These are phyloP conservation scores for Otocyon megalotis DNA, from an alignment of 2,113 vertebrate species.

Conservation along the genomic window DNA sequence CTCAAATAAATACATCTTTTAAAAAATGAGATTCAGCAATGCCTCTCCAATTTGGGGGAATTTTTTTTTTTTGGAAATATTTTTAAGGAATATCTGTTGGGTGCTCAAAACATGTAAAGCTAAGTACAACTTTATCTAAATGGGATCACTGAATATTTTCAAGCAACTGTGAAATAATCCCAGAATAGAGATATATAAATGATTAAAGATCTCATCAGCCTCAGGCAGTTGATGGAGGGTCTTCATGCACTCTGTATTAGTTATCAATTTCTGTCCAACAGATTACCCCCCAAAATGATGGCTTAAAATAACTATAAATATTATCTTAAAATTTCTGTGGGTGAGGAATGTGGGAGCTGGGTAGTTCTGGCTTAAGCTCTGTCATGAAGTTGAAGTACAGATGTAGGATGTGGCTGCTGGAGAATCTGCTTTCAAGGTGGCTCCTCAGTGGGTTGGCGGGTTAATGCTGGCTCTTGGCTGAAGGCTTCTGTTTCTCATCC, in stretches of 20 bases:
- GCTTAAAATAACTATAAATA: neutral
- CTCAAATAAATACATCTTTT: too few species aligned
- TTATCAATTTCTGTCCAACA: neutral
- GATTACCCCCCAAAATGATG: neutral
- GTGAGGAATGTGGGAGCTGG: neutral
- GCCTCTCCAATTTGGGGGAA: neutral
- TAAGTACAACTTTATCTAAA: neutral
- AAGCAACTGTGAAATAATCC: neutral
- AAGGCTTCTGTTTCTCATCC: neutral
- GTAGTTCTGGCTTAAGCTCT: neutral
- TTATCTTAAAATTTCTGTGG: neutral
- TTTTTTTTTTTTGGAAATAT: neutral
- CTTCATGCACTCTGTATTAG: neutral
- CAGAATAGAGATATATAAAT: neutral
- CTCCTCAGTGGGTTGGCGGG: neutral
- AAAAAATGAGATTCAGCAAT: neutral
- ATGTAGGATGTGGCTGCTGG: neutral
- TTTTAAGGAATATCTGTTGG: neutral
- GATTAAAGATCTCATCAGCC: neutral
- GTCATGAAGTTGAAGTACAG: neutral
- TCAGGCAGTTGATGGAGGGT: neutral
- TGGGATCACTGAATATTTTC: neutral
- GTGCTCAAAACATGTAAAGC: conserved; percentile 21
- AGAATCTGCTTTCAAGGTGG: neutral
- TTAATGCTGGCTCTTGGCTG: neutral